phyloP scores from a whole-genome alignment of 64 coral and sea anemone genomes.

The Montipora efflorescens region DNA sequence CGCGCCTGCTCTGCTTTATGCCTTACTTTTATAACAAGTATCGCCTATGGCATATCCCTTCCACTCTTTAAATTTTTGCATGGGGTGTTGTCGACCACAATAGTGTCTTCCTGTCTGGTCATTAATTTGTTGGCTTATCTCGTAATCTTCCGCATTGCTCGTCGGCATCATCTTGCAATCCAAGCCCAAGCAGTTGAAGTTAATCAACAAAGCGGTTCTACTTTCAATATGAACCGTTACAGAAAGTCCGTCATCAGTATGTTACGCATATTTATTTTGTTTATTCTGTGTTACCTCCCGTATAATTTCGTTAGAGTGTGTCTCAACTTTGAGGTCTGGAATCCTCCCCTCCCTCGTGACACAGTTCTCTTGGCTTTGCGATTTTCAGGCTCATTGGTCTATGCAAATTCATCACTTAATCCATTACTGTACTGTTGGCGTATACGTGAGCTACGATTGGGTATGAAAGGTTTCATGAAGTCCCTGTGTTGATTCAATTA shows the following conservation, averaged over 20 bases:
- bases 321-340: not conserved
- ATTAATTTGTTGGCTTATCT: not conserved
- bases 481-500: not conserved
- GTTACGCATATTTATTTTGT: not conserved
- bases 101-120: not conserved
- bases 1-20: not conserved
- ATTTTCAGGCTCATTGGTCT: not conserved
- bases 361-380: not conserved
- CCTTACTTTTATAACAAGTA: not conserved
- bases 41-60: not conserved
- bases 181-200: not conserved
- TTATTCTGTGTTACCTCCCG: not conserved
- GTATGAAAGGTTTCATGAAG: not conserved
- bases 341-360: no score
- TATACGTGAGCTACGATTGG: not conserved
- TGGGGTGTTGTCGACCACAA: not conserved
- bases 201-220: no score
- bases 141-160: constrained; percentile 1
- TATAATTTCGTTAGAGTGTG: not conserved
- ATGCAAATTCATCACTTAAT: constrained; percentile 8
- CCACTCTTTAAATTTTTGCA: not conserved
- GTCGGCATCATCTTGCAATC: not conserved
- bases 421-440: constrained; percentile 29
- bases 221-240: not conserved
- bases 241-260: constrained; percentile 2